These are phyloP conservation scores for Blastobasis lacticolella DNA, from an alignment of 2,888 invertebrate species.

Conservation along the genomic window DNA sequence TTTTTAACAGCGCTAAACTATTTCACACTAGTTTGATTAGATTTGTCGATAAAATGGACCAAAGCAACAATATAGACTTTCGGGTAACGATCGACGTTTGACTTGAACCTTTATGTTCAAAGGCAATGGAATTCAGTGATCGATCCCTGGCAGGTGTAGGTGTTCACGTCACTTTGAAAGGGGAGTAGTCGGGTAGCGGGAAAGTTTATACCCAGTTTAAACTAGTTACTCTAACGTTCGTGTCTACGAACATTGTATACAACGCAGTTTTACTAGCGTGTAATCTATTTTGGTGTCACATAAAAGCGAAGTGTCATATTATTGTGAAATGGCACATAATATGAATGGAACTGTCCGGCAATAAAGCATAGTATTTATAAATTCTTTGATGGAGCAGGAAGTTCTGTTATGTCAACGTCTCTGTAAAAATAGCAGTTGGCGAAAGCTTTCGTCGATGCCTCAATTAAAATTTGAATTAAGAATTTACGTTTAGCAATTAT, in stretches of 20 bases:
- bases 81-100: slow-evolving; percentile 12
- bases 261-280: slow-evolving; percentile 3
- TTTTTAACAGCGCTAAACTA: slow-evolving; percentile 2
- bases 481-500: slow-evolving; percentile 1
- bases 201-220: slow-evolving; percentile 13
- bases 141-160: slow-evolving; percentile 13
- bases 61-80: slow-evolving; percentile 11
- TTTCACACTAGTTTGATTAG: not conserved
- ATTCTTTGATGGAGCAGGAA: slow-evolving; percentile 10
- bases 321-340: slow-evolving; percentile 13
- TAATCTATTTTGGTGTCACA: slow-evolving; percentile 6
- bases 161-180: slow-evolving; percentile 4
- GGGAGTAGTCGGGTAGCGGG: not conserved
- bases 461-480: no score
- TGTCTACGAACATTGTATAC: slow-evolving; percentile 1
- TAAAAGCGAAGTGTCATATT: slow-evolving; percentile 4
- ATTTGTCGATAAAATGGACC: not conserved
- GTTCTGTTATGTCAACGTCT: slow-evolving; percentile 7
- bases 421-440: not conserved
- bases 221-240: slow-evolving; percentile 2
- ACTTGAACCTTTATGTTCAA: slow-evolving; percentile 9
- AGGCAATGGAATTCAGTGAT: slow-evolving; percentile 15
- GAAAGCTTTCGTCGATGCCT: no score
- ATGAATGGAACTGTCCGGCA: slow-evolving; percentile 11
- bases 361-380: slow-evolving; percentile 2